phyloP scores from a whole-genome alignment of 2,888 invertebrate species.

The Chorisops tibialis region DNA sequence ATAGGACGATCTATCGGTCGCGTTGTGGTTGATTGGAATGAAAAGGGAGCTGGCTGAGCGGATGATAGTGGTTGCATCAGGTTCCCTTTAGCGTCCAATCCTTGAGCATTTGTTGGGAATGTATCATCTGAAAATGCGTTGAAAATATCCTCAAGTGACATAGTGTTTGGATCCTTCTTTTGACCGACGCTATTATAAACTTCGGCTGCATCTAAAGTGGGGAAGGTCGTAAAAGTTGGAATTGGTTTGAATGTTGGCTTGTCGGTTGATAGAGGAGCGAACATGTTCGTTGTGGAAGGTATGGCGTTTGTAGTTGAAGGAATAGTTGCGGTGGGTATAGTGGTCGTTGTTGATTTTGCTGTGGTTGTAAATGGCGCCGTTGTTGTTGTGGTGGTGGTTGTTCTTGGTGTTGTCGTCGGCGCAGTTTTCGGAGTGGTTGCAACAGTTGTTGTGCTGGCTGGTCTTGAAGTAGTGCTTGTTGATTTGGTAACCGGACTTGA shows the following conservation, averaged over 20 bases:
- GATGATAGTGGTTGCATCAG: conserved; percentile 47
- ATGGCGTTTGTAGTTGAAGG: conserved; percentile 33
- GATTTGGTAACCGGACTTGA: conserved; percentile 43
- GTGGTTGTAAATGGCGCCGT: conserved; percentile 32
- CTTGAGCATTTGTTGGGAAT: conserved; percentile 41
- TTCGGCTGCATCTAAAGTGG: conserved; percentile 28
- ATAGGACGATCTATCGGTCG: conserved; percentile 21
- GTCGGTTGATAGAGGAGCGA: conserved; percentile 26
- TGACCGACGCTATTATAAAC: conserved; percentile 33
- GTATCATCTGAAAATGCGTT: conserved; percentile 44
- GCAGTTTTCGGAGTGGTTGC: conserved; percentile 21
- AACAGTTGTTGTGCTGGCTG: conserved; percentile 30
- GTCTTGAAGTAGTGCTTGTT: conserved; percentile 29
- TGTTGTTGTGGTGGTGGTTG: conserved; percentile 20
- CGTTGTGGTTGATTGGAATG: conserved; percentile 34
- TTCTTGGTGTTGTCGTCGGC: conserved; percentile 32
- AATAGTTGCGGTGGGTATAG: conserved; percentile 26
- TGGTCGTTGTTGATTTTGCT: conserved; percentile 27
- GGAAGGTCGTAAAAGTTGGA: background rate
- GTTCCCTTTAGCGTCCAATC: conserved; percentile 47
- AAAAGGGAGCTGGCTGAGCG: conserved; percentile 47
- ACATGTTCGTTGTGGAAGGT: conserved; percentile 21
- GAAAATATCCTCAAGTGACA: conserved; percentile 49
- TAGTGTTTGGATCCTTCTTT: conserved; percentile 40
- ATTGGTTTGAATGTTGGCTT: background rate